A percentile compares a stretch with the other conserved stretches of the same genome.
phyloP scores from a whole-genome alignment of 2,113 vertebrate genomes.

The Elgaria multicarinata region DNA sequence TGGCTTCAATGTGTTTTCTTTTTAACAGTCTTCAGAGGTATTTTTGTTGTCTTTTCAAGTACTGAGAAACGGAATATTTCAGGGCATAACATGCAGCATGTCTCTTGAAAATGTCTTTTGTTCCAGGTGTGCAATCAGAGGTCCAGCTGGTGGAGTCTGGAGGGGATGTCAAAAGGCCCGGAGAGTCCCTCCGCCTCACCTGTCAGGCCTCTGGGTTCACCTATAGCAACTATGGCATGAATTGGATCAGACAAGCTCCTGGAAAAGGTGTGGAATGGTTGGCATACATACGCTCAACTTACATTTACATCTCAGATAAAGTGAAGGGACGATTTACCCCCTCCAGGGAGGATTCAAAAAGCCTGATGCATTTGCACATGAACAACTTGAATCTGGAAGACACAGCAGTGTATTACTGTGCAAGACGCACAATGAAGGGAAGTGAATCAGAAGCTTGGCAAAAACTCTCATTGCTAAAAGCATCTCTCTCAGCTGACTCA shows the following conservation, averaged over 20 bases:
- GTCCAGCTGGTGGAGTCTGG: neutral
- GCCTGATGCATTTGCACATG: neutral
- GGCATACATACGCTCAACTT: neutral
- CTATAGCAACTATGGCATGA: fast-evolving
- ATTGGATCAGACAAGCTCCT: neutral
- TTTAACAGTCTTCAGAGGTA: neutral
- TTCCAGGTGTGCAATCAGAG: neutral
- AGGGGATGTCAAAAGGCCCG: neutral
- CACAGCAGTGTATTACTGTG: neutral
- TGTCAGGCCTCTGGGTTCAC: neutral
- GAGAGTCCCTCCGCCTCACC: neutral
- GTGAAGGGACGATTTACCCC: neutral
- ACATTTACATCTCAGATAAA: neutral
- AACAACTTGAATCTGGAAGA: neutral
- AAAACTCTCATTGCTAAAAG: neutral
- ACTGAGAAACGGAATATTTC: neutral
- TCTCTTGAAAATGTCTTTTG: too few relatives aligned
- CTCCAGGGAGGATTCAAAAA: neutral
- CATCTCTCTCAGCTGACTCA: neutral
- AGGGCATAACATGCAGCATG: too few relatives aligned
- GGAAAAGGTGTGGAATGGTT: neutral
- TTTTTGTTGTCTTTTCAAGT: too few relatives aligned
- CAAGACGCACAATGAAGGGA: neutral
- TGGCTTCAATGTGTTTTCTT: neutral
- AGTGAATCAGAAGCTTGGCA: neutral